Conservation (phyloP, 1,140 invertebrate genomes). For the Macrotrachela quadricornifera region DNA sequence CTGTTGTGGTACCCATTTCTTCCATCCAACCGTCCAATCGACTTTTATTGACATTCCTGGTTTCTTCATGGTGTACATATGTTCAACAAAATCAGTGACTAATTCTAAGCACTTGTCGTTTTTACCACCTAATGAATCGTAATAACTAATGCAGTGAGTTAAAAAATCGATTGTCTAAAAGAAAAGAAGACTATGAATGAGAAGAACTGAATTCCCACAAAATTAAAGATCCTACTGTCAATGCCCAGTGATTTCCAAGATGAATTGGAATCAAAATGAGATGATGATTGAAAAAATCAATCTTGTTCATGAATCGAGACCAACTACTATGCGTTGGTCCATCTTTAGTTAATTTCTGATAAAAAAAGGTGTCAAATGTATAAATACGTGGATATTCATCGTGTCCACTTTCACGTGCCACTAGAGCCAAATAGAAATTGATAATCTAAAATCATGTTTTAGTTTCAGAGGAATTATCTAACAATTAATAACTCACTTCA, state of each 20-base stretch:
- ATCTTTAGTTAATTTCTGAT: conserved; percentile 50
- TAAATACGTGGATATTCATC: conserved; percentile 34
- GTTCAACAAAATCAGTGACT: conserved; percentile 20
- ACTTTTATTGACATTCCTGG: not conserved
- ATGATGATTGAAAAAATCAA: conserved; percentile 60
- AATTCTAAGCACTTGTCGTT: conserved; percentile 48
- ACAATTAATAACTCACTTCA: too few relatives aligned
- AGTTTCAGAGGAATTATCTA: too few relatives aligned
- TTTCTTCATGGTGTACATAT: conserved; percentile 4
- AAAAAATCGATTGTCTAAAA: conserved; percentile 54
- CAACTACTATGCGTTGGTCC: conserved; percentile 17
- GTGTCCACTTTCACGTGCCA: too few relatives aligned
- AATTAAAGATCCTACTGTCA: conserved; percentile 37
- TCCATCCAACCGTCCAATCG: not conserved
- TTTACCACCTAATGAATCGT: conserved; percentile 42
- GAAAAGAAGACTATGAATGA: conserved; percentile 2
- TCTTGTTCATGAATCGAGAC: conserved; percentile 15
- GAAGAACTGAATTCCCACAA: not conserved
- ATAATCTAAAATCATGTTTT: too few relatives aligned
- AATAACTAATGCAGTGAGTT: conserved; percentile 54
- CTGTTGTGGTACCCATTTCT: conserved; percentile 55
- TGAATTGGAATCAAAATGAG: conserved; percentile 72
- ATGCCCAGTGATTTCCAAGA: conserved; percentile 82
- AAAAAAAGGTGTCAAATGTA: conserved; percentile 87
- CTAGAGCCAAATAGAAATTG: too few relatives aligned